phyloP scores from a whole-genome alignment of 2,113 vertebrate genomes.

The Podiceps cristatus region DNA sequence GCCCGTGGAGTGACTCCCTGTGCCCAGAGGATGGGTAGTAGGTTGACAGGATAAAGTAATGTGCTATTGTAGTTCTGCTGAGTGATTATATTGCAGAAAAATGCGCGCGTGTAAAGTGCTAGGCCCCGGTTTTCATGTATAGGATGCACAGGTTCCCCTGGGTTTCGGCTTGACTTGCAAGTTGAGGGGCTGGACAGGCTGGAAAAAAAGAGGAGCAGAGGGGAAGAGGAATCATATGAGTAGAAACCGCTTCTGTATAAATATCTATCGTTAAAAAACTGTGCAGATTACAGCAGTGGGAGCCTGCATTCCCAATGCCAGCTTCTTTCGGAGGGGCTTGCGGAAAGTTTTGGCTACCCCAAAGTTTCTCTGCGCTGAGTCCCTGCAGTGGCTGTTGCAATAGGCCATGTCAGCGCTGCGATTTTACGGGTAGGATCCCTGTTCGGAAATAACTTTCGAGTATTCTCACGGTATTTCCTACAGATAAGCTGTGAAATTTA shows the following conservation, averaged over 20 bases:
- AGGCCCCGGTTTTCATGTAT: slow-evolving; percentile 3
- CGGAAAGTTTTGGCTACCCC: background rate
- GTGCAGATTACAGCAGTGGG: background rate
- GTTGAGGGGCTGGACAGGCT: background rate
- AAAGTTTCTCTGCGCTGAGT: background rate
- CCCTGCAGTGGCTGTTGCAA: background rate
- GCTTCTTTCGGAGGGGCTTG: background rate
- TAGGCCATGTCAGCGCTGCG: background rate
- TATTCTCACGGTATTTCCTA: background rate
- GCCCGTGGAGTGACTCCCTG: background rate
- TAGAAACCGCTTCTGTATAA: background rate
- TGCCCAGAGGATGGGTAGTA: background rate
- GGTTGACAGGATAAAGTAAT: slow-evolving; percentile 46
- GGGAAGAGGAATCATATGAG: background rate
- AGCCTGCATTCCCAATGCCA: background rate
- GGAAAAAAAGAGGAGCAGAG: background rate
- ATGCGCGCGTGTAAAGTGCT: background rate
- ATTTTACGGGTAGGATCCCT: background rate
- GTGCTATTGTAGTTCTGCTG: slow-evolving; percentile 38
- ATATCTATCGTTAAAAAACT: background rate
- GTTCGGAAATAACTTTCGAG: background rate
- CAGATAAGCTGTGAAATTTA: slow-evolving; percentile 4
- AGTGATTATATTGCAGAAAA: slow-evolving; percentile 44
- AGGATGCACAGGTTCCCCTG: background rate
- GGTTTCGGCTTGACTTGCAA: slow-evolving; percentile 16